A percentile compares a stretch with the other conserved stretches of the same genome.
Evolutionary conservation across 2,888 invertebrate genomes (phyloP).

Genomic region (Macaria liturata): DNA sequence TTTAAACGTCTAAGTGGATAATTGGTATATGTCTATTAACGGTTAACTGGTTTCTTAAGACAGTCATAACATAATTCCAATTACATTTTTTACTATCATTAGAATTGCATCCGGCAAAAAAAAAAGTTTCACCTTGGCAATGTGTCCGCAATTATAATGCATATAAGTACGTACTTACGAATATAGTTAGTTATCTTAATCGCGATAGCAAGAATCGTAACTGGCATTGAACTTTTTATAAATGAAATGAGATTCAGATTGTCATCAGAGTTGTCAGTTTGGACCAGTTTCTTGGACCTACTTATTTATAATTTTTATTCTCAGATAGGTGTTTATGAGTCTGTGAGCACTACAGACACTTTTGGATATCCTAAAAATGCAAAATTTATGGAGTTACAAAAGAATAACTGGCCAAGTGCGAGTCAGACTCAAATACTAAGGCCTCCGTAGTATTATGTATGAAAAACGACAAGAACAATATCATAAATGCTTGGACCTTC

Average conservation of each 20-base stretch:
- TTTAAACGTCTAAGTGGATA: slow-evolving; percentile 9
- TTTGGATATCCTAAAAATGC: too few species aligned
- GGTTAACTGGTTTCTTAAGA: slow-evolving; percentile 2
- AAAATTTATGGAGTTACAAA: too few species aligned
- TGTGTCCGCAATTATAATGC: slow-evolving; percentile 18
- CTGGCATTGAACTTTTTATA: slow-evolving; percentile 5
- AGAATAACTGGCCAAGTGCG: too few species aligned
- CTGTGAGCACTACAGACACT: too few species aligned
- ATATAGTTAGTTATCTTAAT: slow-evolving; percentile 4
- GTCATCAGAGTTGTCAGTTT: background rate
- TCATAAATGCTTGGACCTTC: too few species aligned
- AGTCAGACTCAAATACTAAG: too few species aligned
- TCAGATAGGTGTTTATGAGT: too few species aligned
- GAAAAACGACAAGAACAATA: too few species aligned
- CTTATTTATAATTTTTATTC: too few species aligned
- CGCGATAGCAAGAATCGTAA: slow-evolving; percentile 3
- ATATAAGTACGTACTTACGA: slow-evolving; percentile 5
- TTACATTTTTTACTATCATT: slow-evolving; percentile 8
- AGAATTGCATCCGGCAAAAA: slow-evolving; percentile 27
- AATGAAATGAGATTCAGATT: background rate
- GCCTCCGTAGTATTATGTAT: too few species aligned
- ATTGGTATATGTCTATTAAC: slow-evolving; percentile 3
- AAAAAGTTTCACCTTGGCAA: slow-evolving; percentile 34
- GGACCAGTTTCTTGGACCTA: too few species aligned
- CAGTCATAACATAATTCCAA: slow-evolving; percentile 6